These are phyloP conservation scores for Epinephelus fuscoguttatus DNA, from an alignment of 2,113 vertebrate genomes.

Conservation along the genomic window DNA sequence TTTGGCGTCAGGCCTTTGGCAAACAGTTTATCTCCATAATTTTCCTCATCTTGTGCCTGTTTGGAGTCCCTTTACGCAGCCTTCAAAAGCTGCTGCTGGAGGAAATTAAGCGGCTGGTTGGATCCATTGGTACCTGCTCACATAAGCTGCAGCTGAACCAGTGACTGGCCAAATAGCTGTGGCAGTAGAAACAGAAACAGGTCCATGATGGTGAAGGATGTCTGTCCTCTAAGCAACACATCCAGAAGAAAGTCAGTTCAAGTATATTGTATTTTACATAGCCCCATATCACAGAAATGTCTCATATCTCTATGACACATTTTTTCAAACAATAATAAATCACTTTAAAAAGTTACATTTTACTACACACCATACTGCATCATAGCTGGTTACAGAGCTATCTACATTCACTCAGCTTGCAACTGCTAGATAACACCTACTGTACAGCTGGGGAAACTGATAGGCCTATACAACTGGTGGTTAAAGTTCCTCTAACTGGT, in stretches of 20 bases:
- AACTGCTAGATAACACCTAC: neutral
- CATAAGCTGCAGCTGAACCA: conserved; percentile 34
- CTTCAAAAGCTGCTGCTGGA: conserved; percentile 41
- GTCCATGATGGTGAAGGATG: neutral
- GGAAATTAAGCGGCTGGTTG: conserved; percentile 34
- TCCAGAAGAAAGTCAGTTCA: neutral
- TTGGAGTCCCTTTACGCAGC: conserved; percentile 9
- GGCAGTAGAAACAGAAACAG: conserved; percentile 12
- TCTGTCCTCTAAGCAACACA: conserved; percentile 7
- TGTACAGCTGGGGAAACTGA: neutral
- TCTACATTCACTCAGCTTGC: neutral
- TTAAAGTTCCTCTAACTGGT: neutral
- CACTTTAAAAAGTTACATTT: neutral
- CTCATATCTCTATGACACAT: neutral
- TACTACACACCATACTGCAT: neutral
- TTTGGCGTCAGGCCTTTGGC: conserved; percentile 13
- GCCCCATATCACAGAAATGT: neutral
- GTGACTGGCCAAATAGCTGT: neutral
- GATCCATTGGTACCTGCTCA: conserved; percentile 27
- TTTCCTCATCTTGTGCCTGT: conserved; percentile 30
- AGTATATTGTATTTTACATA: neutral
- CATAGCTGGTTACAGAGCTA: neutral
- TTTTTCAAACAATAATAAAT: neutral
- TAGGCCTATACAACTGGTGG: neutral
- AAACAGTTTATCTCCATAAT: conserved; percentile 25